Evolutionary conservation across 2,888 invertebrate genomes (phyloP).

Genomic region (Tachina lurida): DNA sequence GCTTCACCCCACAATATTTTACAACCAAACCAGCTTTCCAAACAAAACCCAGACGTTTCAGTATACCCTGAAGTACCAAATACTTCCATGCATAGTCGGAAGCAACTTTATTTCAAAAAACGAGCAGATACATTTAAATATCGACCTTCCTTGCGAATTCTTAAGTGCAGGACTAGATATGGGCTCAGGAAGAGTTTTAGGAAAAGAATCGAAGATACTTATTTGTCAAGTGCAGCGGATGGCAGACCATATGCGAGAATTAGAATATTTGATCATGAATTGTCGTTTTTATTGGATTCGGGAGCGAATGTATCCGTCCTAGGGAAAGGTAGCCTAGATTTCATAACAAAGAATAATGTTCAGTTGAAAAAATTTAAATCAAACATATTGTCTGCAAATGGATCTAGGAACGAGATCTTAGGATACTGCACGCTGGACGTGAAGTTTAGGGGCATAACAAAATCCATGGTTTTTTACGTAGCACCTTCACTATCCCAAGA

Average conservation of each 20-base stretch:
- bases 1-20: background rate
- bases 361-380: no score
- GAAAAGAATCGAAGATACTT: background rate
- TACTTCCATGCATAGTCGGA: background rate
- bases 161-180: background rate
- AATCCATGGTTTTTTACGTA: conserved; percentile 32
- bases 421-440: background rate
- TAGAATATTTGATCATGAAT: background rate
- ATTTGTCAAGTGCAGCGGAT: background rate
- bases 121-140: background rate
- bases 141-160: background rate
- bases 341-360: background rate
- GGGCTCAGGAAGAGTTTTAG: background rate
- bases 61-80: no score
- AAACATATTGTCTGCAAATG: no score
- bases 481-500: conserved; percentile 15
- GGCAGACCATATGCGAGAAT: background rate
- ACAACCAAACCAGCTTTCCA: background rate
- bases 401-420: no score
- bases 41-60: background rate
- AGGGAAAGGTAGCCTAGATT: background rate
- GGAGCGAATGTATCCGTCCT: background rate
- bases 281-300: background rate
- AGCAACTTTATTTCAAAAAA: background rate
- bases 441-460: conserved; percentile 12